phyloP scores from a whole-genome alignment of 2,797 vertebrate genomes.

The Acipenser transmontanus region DNA sequence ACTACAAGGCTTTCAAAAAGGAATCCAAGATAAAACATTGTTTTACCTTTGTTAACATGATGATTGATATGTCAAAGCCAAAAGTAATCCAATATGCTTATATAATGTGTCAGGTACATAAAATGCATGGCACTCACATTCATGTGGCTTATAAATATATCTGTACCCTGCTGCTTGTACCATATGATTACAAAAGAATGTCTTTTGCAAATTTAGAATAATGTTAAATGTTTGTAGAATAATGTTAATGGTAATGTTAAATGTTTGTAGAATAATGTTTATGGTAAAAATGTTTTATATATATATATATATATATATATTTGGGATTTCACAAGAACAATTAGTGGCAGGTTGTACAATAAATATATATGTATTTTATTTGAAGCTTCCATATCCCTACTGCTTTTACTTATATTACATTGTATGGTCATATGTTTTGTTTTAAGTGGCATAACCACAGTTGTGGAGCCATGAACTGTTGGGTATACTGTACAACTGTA shows the following conservation, averaged over 20 bases:
- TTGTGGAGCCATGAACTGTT: no score
- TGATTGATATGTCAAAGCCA: slow-evolving; percentile 33
- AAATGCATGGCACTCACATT: not conserved
- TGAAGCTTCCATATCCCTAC: no score
- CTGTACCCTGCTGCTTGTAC: not conserved
- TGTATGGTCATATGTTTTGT: no score
- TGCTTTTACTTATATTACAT: no score
- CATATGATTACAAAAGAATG: slow-evolving; percentile 13
- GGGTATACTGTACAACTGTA: no score
- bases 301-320: no score
- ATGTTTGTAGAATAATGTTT: no score
- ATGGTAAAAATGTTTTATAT: not conserved
- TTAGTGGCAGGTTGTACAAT: no score
- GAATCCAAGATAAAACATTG: slow-evolving; percentile 21
- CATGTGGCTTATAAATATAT: not conserved
- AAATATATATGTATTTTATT: no score
- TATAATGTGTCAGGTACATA: slow-evolving; percentile 12
- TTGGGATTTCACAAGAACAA: no score
- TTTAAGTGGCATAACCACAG: no score
- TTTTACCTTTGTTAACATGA: slow-evolving; percentile 29
- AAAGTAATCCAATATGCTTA: slow-evolving; percentile 35
- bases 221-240: not conserved
- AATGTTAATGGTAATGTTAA: no score
- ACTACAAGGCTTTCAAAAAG: slow-evolving; percentile 17
- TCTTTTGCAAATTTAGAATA: not conserved